Conservation (phyloP, 1,140 invertebrate species). For the Fopius arisanus region DNA sequence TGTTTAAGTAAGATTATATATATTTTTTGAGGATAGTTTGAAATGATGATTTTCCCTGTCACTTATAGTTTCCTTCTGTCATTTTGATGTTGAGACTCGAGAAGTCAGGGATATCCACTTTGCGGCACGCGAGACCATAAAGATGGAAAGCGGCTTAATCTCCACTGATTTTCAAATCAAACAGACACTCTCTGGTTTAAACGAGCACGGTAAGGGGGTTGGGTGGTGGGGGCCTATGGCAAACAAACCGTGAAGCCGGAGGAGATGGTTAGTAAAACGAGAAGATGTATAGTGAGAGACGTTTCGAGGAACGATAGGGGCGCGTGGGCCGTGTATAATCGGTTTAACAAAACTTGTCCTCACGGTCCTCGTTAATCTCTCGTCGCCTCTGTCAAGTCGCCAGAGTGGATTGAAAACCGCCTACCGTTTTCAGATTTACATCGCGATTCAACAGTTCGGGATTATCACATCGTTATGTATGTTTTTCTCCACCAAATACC, state of each 20-base stretch:
- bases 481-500: too few relatives aligned
- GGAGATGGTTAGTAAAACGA: background rate
- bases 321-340: conserved; percentile 22
- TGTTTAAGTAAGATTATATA: too few relatives aligned
- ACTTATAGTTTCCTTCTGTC: conserved; percentile 1
- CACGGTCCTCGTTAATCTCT: conserved; percentile 28
- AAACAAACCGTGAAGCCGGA: conserved; percentile 27
- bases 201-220: background rate
- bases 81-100: background rate
- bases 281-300: background rate
- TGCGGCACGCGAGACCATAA: conserved; percentile 14
- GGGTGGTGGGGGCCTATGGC: background rate
- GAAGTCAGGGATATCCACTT: conserved; percentile 7
- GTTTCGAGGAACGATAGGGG: conserved; percentile 4
- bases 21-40: background rate
- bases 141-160: conserved; percentile 28
- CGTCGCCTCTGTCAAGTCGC: conserved; percentile 5
- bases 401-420: conserved; percentile 21
- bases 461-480: background rate
- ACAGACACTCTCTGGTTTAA: conserved; percentile 16
- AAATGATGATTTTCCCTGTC: background rate
- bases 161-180: conserved; percentile 35
- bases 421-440: conserved; percentile 18
- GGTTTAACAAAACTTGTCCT: conserved; percentile 34
- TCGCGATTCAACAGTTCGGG: conserved; percentile 20